Evolutionary conservation across 1,140 invertebrate genomes (phyloP), one percentile per base, ranked within the genome.

Genomic region (Harpegnathos saltator): DNA sequence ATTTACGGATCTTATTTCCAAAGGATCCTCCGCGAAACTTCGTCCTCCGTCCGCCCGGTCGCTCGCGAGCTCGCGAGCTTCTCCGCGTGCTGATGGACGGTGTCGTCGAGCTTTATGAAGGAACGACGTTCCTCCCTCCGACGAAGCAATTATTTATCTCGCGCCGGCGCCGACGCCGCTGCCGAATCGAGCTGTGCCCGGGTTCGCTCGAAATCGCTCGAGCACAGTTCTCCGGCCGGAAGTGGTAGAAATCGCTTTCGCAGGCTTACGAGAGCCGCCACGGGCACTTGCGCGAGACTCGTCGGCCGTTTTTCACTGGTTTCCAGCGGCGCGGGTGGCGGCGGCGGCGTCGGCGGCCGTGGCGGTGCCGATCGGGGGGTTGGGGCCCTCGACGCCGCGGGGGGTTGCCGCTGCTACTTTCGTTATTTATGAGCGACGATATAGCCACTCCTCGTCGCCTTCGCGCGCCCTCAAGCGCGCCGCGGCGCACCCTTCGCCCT

Each of bases 391-490:
- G 73, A 84, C 75, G 69, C 66, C 68, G 86, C 84, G 77, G 81
- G 74, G 89, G 85, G 81, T 87, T 92, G 90, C 90, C 87, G 88
- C 85, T 91, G 91, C 85, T 89, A 92, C 90, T 91, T 90, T 88
- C 85, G 87, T 92, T 91, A 92, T 92, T 92, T 92, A 92, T 90
- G 85, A 87, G 83, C 89, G 74, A 71, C 89, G 88, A 90, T 90
- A 91, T 90, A 91, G 86, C 85, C 83, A 83, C 63, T 87, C 75
- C 62, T 80, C 85, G 83, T 86, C 87, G 78, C 85, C 87, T 66
- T 83, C 62, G 71, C 85, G 83, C 66, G 63, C 77, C 86, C 81
- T 56, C 52, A 84, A 80, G 59, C 63, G 59, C 63, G 71, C n/a
- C 59, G 63, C 69, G 22, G 65, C 56, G 50, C 33, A 58, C 38